Evolutionary conservation across 2,797 vertebrate genomes (phyloP).

Genomic region (Miichthys miiuy): DNA sequence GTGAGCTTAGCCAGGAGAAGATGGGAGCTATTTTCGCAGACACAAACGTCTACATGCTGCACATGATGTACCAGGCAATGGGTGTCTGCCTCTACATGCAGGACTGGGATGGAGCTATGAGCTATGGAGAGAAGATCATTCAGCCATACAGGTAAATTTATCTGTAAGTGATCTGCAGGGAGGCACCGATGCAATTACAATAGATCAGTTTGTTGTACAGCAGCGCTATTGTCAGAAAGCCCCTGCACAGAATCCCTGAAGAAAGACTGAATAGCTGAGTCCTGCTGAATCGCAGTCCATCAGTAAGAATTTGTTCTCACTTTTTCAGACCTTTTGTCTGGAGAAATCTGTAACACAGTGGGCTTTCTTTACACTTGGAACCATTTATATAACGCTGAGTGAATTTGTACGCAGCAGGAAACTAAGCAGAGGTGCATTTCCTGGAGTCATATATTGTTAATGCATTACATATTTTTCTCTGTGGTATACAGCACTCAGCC

Average conservation of each 20-base stretch:
- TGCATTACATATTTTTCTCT: neutral
- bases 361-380: neutral
- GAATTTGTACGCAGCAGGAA: neutral
- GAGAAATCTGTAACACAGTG: neutral
- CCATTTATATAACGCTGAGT: neutral
- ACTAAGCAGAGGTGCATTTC: neutral
- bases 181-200: neutral
- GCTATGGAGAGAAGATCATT: slow-evolving; percentile 95
- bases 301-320: neutral
- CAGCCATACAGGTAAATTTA: slow-evolving; percentile 92
- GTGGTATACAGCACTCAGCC: neutral
- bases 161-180: neutral
- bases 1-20: slow-evolving; percentile 96
- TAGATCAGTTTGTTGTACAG: neutral
- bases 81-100: slow-evolving; percentile 98
- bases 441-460: neutral
- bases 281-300: neutral
- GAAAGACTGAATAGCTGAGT: neutral
- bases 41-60: slow-evolving; percentile 97
- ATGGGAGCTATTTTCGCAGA: slow-evolving; percentile 94
- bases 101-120: slow-evolving; percentile 96
- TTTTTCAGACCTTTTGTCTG: neutral
- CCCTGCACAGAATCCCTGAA: neutral
- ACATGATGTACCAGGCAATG: slow-evolving; percentile 99
- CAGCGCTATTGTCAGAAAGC: neutral